Base-by-base conservation (phyloP, 2,888 invertebrate species). In the Seladonia tumulorum region DNA sequence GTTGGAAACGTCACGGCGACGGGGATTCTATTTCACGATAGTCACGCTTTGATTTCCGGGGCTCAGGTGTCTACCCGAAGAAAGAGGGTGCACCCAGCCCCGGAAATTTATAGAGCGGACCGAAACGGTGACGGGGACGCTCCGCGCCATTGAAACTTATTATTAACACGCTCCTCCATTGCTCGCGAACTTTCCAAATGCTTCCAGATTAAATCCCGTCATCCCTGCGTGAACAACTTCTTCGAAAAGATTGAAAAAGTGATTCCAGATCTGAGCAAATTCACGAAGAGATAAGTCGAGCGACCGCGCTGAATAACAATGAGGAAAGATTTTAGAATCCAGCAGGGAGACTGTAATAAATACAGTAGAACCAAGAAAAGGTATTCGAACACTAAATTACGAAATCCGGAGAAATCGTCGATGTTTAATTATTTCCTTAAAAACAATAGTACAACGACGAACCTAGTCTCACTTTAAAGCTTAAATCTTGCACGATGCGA, bases 151-250 rank as follows among this genome's bases (percentile, higher is more conserved):
- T 74, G 68, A 53, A 83, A 68, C 86, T 85, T 82, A 85, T 88
- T 89, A 89, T 82, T 78, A 84, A 89, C 90, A 89, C 89, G 88
- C 88, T 88, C 88, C 81, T 76, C 86, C 74, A 72, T 86, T 45
- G 29, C 45, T 3, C 18, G 77, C 79, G 88, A 91, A 90, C 85
- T 92, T 89, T 29, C 88, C 87, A 78, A 76, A 71, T 73, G 66
- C 0, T 18, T 7, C 75, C 76, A 83, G 87, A 91, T 92, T 89
- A 91, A 90, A 92, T 92, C 60, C 66, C 68, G 60, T 57, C 29
- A n/a, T 60, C 39, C 76, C n/a, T 47, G 25, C 53, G 14, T 12
- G 60, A 14, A 25, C 25, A 60, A 60, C 25, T 60, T 14, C 60
- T n/a, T 14, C 25, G 60, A 25, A 60, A 60, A 60, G n/a, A 60